phyloP scores from a whole-genome alignment of 2,797 vertebrate genomes.

The Crypturellus tataupa region DNA sequence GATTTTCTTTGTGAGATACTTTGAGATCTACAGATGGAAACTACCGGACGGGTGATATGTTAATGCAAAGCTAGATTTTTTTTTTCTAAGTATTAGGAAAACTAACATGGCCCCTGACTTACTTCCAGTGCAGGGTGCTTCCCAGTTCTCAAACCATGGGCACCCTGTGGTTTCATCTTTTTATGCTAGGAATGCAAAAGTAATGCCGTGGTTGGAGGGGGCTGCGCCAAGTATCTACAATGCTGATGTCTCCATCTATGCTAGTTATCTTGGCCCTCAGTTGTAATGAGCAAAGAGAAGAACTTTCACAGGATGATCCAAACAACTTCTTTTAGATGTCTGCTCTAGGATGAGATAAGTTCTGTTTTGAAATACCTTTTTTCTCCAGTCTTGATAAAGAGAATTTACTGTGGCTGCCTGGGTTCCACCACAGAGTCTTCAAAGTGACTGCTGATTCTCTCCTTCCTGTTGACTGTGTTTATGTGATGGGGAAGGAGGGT shows the following conservation, averaged over 20 bases:
- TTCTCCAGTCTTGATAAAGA: not conserved
- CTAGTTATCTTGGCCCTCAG: not conserved
- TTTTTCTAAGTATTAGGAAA: not conserved
- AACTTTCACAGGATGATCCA: not conserved
- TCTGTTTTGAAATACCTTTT: not conserved
- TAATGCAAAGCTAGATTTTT: not conserved
- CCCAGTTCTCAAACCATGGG: accelerated
- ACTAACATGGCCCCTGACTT: not conserved
- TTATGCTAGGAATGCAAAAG: not conserved
- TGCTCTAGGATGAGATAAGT: not conserved
- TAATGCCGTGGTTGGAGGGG: not conserved
- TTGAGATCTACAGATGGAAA: not conserved
- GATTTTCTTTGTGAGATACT: not conserved
- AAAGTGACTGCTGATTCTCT: not conserved
- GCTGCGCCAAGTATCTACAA: not conserved
- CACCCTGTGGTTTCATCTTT: not conserved
- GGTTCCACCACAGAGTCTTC: not conserved
- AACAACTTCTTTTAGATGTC: not conserved
- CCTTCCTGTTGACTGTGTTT: not conserved
- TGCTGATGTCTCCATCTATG: not conserved
- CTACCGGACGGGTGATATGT: not conserved
- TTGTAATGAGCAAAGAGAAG: not conserved
- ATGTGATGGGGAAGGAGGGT: too few species aligned
- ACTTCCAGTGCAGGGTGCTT: not conserved
- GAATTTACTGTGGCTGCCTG: not conserved